Conservation (phyloP, 2,797 vertebrate species). For the Labeo calbasu region DNA sequence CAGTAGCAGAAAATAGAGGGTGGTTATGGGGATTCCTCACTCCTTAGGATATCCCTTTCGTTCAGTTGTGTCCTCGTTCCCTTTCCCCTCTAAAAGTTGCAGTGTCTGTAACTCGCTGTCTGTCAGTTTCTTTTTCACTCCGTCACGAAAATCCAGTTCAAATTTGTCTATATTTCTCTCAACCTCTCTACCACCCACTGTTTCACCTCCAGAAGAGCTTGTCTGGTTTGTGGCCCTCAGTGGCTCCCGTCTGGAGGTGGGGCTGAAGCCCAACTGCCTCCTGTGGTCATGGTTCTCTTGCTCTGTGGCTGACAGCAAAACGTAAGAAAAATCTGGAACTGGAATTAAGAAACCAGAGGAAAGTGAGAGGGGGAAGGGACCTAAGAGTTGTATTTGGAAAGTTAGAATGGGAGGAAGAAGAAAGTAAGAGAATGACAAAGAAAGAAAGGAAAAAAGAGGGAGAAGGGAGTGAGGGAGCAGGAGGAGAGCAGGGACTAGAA, state of each 20-base stretch:
- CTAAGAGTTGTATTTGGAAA: conserved; percentile 34
- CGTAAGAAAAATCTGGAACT: conserved; percentile 57
- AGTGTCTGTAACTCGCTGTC: not conserved
- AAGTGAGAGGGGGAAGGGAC: conserved; percentile 45
- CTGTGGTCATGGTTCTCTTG: conserved; percentile 59
- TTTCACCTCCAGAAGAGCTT: not conserved
- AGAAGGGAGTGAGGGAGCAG: conserved; percentile 46
- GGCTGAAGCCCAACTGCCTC: conserved; percentile 56
- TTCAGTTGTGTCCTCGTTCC: not conserved
- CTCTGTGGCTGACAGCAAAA: conserved; percentile 54
- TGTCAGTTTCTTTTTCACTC: not conserved
- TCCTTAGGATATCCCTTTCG: conserved; percentile 28
- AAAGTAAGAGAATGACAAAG: conserved; percentile 27
- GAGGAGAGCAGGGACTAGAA: conserved; percentile 54
- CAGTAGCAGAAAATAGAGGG: conserved; percentile 22
- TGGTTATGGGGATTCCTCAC: conserved; percentile 33
- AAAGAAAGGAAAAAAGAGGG: conserved; percentile 5
- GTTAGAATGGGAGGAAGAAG: conserved; percentile 31
- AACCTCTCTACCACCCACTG: not conserved
- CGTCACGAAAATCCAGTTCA: not conserved
- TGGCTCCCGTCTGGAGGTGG: conserved; percentile 55
- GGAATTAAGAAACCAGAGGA: conserved; percentile 61
- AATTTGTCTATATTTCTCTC: conserved; percentile 4
- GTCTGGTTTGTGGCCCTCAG: conserved; percentile 29
- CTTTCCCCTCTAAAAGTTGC: not conserved